phyloP scores from a whole-genome alignment of 2,797 vertebrate genomes.

The Ficedula albicollis region DNA sequence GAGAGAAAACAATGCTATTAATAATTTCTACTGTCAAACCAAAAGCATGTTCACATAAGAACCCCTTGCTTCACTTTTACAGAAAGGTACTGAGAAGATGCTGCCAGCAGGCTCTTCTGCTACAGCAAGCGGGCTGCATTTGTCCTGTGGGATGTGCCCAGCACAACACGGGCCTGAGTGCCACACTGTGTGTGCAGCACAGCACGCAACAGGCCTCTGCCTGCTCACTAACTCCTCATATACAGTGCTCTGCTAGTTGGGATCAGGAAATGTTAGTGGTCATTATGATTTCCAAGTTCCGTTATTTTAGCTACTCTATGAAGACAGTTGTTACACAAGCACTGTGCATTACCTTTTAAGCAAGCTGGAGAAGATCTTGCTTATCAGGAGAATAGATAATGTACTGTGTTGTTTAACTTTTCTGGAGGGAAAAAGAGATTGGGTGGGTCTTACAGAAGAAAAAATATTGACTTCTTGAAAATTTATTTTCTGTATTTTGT shows the following conservation, averaged over 20 bases:
- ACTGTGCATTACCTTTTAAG: not conserved
- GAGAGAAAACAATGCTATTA: not conserved
- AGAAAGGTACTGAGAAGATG: not conserved
- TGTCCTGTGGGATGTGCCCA: not conserved
- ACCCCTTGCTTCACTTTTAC: not conserved
- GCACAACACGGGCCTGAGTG: not conserved
- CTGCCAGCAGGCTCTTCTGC: not conserved
- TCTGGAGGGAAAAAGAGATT: not conserved
- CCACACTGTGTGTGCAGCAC: not conserved
- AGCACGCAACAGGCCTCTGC: not conserved
- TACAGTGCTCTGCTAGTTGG: not conserved
- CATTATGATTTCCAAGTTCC: not conserved
- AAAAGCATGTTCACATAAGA: not conserved
- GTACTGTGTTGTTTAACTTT: not conserved
- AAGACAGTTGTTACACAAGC: not conserved
- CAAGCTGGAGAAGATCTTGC: not conserved
- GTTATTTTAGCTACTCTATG: not conserved
- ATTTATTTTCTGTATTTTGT: not conserved
- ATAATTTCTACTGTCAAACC: not conserved
- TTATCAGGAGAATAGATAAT: not conserved
- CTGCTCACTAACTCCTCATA: not conserved
- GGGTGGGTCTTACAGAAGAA: not conserved
- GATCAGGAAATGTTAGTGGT: not conserved
- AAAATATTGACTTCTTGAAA: not conserved
- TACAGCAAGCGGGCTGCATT: not conserved